Conservation (phyloP, 2,888 invertebrate genomes). For the Leptinotarsa rubiginosa region DNA sequence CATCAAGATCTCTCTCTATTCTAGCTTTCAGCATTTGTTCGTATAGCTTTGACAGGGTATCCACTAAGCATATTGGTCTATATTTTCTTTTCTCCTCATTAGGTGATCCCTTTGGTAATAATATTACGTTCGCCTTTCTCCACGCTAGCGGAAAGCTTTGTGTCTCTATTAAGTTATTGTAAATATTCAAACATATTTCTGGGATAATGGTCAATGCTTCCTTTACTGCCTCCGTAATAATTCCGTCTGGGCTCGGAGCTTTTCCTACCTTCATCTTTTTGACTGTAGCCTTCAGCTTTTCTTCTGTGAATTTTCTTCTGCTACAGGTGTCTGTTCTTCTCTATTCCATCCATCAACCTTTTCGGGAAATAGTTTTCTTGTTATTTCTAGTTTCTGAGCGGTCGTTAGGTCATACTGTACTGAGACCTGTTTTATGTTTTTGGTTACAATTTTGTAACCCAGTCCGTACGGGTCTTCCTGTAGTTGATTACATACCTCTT, state of each 20-base stretch:
- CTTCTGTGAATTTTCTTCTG: neutral
- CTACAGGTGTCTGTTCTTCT: neutral
- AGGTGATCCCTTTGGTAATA: neutral
- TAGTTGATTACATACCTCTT: neutral
- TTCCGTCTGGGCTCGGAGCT: constrained; percentile 29
- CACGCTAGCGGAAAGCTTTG: neutral
- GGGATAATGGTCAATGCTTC: neutral
- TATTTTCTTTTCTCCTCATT: neutral
- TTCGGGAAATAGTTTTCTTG: neutral
- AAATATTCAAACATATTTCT: neutral
- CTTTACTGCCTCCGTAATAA: constrained; percentile 23
- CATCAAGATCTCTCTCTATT: neutral
- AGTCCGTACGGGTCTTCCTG: neutral
- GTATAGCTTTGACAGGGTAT: neutral
- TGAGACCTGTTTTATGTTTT: neutral
- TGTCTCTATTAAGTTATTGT: neutral
- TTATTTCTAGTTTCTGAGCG: neutral
- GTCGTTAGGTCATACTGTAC: neutral
- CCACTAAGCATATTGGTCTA: neutral
- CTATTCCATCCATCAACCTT: neutral
- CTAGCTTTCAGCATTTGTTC: neutral
- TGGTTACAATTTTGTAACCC: neutral
- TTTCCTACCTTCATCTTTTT: constrained; percentile 30
- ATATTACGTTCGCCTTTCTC: neutral
- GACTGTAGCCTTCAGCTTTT: constrained; percentile 29